Conservation (phyloP, 2,797 vertebrate genomes). For the Vultur gryphus region DNA sequence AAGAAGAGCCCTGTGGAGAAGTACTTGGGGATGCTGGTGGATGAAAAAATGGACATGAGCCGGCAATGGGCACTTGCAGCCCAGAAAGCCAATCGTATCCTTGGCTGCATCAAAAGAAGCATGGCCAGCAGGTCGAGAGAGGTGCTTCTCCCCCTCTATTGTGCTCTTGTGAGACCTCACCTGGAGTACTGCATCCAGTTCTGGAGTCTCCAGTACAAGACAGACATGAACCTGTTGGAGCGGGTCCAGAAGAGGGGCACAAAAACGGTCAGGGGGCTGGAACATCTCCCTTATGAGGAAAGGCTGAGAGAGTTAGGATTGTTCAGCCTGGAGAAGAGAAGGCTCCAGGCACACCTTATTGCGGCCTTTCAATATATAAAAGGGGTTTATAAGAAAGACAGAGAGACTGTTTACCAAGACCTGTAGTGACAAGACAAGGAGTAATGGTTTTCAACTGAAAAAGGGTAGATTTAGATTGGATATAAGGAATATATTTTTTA, state of each 20-base stretch:
- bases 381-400: not conserved
- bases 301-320: not conserved
- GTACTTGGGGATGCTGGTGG: not conserved
- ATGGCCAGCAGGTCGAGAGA: not conserved
- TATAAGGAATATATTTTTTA: not conserved
- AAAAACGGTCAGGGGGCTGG: not conserved
- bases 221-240: not conserved
- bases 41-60: not conserved
- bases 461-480: not conserved
- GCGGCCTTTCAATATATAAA: not conserved
- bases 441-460: not conserved
- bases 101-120: not conserved
- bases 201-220: not conserved
- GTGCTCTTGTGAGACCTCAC: accelerated
- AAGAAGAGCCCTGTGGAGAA: not conserved
- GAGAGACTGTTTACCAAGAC: not conserved
- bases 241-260: not conserved
- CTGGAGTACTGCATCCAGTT: not conserved
- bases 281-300: not conserved
- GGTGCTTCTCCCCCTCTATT: not conserved
- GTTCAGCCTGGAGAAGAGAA: not conserved
- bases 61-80: accelerated
- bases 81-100: not conserved
- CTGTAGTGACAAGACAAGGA: not conserved
- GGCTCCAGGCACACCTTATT: not conserved